A percentile compares a stretch with the other conserved stretches of the same genome.
These are phyloP conservation scores for Cepaea nemoralis DNA, from an alignment of 1,140 invertebrate species.

Conservation along the genomic window DNA sequence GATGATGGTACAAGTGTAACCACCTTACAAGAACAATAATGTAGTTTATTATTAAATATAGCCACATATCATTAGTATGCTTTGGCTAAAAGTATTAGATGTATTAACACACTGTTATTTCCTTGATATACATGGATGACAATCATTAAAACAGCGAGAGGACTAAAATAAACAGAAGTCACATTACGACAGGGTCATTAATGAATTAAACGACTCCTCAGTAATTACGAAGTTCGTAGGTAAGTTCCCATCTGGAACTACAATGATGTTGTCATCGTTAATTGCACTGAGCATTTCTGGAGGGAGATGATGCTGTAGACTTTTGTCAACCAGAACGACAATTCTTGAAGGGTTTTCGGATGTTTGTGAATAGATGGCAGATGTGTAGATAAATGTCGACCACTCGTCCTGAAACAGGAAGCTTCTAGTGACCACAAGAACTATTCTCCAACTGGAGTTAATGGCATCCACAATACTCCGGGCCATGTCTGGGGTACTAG, in stretches of 20 bases:
- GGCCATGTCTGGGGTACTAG: neutral
- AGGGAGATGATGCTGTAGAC: neutral
- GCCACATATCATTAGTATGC: no score
- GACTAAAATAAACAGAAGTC: no score
- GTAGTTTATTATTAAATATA: no score
- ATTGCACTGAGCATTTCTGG: neutral
- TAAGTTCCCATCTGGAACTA: neutral
- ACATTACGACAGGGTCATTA: no score
- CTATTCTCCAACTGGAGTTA: neutral
- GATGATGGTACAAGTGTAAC: no score
- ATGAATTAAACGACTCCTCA: no score
- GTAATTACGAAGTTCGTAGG: no score
- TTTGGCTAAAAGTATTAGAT: no score
- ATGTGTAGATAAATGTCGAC: neutral
- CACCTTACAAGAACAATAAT: no score
- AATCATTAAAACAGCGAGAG: no score
- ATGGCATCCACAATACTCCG: neutral
- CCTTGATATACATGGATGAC: no score
- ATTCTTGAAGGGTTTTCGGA: neutral
- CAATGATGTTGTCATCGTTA: neutral
- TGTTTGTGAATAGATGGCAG: constrained; percentile 2
- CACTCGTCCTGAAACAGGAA: neutral
- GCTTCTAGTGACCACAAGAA: neutral
- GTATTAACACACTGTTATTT: no score
- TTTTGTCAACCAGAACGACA: neutral